Percentiles rank a stretch among this genome's conserved stretches.
Conservation (phyloP, 1,140 invertebrate species). For the Sarcophaga peregrina region DNA sequence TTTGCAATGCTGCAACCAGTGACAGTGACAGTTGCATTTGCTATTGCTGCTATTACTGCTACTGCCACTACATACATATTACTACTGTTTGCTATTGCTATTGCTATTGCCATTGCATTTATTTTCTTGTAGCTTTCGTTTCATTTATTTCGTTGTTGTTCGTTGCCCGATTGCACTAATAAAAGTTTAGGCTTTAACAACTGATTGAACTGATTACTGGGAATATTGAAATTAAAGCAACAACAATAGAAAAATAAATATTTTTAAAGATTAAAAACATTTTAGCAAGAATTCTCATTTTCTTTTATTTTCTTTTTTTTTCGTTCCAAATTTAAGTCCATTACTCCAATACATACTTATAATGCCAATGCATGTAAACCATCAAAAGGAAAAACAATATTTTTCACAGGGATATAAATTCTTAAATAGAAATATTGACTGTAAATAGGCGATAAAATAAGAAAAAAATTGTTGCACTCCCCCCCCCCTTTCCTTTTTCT, state of each 20-base stretch:
- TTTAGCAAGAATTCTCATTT: background rate
- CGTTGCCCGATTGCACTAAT: slow-evolving; percentile 20
- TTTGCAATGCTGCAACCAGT: no score
- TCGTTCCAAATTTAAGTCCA: no score
- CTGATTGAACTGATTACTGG: slow-evolving; percentile 41
- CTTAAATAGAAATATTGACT: no score
- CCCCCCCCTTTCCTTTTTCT: no score
- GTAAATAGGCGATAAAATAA: no score
- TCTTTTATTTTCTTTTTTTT: background rate
- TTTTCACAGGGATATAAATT: no score
- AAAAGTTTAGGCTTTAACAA: slow-evolving; percentile 27
- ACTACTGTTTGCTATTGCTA: background rate
- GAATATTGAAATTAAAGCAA: slow-evolving; percentile 35
- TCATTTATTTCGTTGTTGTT: background rate
- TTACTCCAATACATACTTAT: no score
- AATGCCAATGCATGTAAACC: no score
- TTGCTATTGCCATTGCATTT: background rate
- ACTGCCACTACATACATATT: no score
- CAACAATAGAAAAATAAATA: slow-evolving; percentile 13
- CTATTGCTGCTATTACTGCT: background rate
- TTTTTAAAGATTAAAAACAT: slow-evolving; percentile 31
- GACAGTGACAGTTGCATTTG: background rate
- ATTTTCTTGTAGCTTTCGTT: no score
- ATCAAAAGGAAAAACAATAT: no score
- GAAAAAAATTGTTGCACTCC: no score